Evolutionary conservation across 2,797 vertebrate species (phyloP).

Genomic region (Iguana delicatissima): DNA sequence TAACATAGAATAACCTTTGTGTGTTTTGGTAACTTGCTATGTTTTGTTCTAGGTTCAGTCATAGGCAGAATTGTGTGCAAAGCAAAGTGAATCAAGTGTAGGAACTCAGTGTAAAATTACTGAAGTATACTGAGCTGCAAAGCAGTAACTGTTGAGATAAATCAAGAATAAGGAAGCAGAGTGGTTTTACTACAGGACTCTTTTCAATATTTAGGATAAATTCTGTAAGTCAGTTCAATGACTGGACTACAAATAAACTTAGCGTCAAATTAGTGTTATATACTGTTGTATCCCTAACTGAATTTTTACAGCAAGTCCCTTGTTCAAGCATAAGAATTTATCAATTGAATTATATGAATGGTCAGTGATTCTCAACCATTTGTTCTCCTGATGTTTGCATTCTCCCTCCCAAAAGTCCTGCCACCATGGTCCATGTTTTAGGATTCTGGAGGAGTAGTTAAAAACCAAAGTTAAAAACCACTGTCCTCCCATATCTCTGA

Average conservation of each 20-base stretch:
- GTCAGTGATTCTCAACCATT: too few relatives aligned
- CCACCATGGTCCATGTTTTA: too few relatives aligned
- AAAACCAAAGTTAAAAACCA: too few relatives aligned
- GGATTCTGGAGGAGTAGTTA: not conserved
- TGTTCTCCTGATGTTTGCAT: too few relatives aligned
- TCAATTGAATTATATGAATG: not conserved
- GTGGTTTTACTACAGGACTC: not conserved
- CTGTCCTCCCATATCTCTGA: too few relatives aligned
- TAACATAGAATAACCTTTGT: not conserved
- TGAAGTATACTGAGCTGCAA: not conserved
- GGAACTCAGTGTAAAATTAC: not conserved
- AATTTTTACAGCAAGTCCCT: not conserved
- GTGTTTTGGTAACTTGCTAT: constrained; percentile 7
- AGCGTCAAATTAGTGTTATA: not conserved
- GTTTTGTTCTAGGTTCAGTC: not conserved
- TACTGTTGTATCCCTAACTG: too few relatives aligned
- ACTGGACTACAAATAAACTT: not conserved
- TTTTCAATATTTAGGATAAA: too few relatives aligned
- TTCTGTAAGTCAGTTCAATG: not conserved
- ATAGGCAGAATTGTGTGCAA: not conserved
- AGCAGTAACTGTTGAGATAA: not conserved
- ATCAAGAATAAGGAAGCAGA: not conserved
- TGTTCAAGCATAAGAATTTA: not conserved
- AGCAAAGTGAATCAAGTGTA: not conserved
- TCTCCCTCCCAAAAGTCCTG: too few relatives aligned